A percentile compares a stretch with the other conserved stretches of the same genome.
phyloP scores from a whole-genome alignment of 2,888 invertebrate species.

The Caenorhabditis macrosperma region DNA sequence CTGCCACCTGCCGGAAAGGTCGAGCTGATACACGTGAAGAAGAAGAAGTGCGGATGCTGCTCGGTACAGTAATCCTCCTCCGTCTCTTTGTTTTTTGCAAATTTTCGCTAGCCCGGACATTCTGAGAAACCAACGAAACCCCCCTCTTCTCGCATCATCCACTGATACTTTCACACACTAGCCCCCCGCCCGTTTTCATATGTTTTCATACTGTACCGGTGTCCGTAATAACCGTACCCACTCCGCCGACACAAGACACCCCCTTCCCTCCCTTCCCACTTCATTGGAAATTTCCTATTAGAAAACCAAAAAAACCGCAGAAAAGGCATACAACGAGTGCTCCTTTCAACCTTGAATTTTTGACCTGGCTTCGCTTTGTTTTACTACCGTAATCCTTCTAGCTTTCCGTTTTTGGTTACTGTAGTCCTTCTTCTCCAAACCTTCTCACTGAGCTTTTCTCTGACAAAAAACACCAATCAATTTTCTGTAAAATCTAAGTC shows the following conservation, averaged over 20 bases:
- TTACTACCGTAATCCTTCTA: background rate
- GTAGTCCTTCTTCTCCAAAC: background rate
- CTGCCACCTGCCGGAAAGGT: constrained; percentile 71
- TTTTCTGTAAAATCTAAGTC: constrained; percentile 16
- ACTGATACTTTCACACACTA: constrained; percentile 7
- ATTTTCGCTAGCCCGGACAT: constrained; percentile 20
- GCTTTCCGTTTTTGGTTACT: constrained; percentile 13
- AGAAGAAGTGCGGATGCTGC: constrained; percentile 75
- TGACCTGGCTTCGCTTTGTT: constrained; percentile 7
- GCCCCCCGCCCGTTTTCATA: constrained; percentile 25
- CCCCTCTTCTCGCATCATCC: background rate
- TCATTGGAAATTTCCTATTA: background rate
- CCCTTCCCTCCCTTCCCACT: background rate
- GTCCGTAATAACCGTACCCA: constrained; percentile 26
- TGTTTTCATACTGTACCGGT: constrained; percentile 57
- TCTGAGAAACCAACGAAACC: constrained; percentile 28
- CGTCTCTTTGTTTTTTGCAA: background rate
- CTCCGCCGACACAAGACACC: constrained; percentile 1
- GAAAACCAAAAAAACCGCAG: background rate
- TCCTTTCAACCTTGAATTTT: background rate
- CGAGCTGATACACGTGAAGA: constrained; percentile 70
- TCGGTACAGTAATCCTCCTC: constrained; percentile 65
- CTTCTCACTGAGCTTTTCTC: constrained; percentile 10
- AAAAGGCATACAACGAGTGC: constrained; percentile 8
- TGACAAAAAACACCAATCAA: background rate